Conservation (phyloP, 2,888 invertebrate species). For the Spodoptera exigua region DNA sequence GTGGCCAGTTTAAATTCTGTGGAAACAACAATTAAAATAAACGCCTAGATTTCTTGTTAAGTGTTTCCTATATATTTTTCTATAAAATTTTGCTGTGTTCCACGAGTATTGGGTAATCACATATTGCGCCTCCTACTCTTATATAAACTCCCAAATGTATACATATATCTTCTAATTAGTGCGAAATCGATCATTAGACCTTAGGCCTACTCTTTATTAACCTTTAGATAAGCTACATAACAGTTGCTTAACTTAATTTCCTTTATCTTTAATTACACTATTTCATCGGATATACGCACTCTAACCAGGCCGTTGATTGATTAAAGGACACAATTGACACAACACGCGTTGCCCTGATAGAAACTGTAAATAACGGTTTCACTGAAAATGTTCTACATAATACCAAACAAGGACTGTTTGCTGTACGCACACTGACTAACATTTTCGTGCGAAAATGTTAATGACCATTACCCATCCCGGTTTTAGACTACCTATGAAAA, state of each 20-base stretch:
- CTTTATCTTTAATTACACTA: no score
- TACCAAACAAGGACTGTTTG: not conserved
- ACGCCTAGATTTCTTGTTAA: slow-evolving; percentile 50
- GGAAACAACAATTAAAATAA: slow-evolving; percentile 78
- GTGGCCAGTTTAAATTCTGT: slow-evolving; percentile 72
- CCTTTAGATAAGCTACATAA: no score
- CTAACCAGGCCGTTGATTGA: not conserved
- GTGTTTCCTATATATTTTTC: no score
- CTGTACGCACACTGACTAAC: not conserved
- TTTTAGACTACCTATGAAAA: not conserved
- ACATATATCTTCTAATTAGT: no score
- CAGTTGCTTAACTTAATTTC: no score
- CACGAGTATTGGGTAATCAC: no score
- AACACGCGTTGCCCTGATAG: not conserved
- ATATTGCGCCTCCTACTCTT: no score
- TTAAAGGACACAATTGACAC: slow-evolving; percentile 6
- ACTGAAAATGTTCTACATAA: slow-evolving; percentile 6
- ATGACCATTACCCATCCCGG: not conserved
- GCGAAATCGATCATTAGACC: no score
- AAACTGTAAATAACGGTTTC: slow-evolving; percentile 1
- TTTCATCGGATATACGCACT: not conserved
- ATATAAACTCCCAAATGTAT: no score
- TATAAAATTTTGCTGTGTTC: no score
- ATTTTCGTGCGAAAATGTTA: not conserved
- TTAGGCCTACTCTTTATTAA: no score